A percentile compares a stretch with the other conserved stretches of the same genome.
Conservation (phyloP, 2,888 invertebrate species). For the Tetragonisca angustula region DNA sequence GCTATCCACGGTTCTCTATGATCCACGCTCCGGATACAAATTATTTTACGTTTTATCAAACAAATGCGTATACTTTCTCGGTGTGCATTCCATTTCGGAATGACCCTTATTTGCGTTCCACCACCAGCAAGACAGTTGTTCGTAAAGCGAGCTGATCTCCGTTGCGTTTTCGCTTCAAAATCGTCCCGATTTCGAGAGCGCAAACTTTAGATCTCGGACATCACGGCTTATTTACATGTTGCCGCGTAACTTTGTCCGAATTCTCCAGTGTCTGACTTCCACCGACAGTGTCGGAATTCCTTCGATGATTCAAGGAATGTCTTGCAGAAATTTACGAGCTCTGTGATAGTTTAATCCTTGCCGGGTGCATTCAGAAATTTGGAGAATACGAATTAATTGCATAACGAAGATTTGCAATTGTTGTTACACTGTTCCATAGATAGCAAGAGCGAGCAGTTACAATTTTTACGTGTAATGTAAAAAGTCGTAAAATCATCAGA, state of each 20-base stretch:
- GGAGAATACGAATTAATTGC: too few species aligned
- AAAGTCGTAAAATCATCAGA: too few species aligned
- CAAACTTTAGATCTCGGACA: not conserved
- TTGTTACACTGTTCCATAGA: too few species aligned
- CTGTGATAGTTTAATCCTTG: too few species aligned
- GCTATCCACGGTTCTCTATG: not conserved
- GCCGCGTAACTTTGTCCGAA: not conserved
- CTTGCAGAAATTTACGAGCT: not conserved
- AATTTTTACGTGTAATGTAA: too few species aligned
- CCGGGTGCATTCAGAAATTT: too few species aligned
- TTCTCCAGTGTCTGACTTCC: not conserved
- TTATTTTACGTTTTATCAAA: slow-evolving; percentile 24
- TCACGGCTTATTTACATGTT: not conserved
- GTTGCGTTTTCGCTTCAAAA: not conserved
- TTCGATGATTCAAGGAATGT: not conserved
- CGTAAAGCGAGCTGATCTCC: slow-evolving; percentile 5
- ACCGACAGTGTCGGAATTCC: not conserved
- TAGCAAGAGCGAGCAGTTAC: too few species aligned
- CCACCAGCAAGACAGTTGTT: not conserved
- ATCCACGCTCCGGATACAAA: slow-evolving; percentile 3
- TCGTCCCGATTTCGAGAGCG: slow-evolving; percentile 10
- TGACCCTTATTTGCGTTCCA: slow-evolving; percentile 26
- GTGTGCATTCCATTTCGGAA: not conserved
- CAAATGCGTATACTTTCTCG: slow-evolving; percentile 14
- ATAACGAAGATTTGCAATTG: too few species aligned